phyloP scores from a whole-genome alignment of 2,797 vertebrate genomes.

The Yasuhikotakia modesta region DNA sequence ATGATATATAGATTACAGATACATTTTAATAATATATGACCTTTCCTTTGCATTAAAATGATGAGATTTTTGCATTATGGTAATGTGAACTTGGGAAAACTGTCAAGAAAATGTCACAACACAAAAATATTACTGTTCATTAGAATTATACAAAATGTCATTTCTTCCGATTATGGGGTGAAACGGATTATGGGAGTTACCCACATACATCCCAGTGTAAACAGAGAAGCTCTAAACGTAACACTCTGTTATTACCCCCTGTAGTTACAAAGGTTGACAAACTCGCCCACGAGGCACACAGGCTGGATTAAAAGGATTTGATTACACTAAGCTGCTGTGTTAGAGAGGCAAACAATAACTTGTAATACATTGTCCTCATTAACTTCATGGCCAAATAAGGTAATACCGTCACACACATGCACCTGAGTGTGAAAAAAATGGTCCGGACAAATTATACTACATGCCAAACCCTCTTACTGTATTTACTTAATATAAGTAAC shows the following conservation, averaged over 20 bases:
- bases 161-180: background rate
- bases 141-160: background rate
- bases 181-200: background rate
- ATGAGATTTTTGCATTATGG: background rate
- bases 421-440: constrained; percentile 57
- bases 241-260: constrained; percentile 45
- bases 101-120: background rate
- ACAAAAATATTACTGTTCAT: background rate
- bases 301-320: constrained; percentile 58
- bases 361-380: constrained; percentile 64
- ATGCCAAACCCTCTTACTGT: constrained; percentile 51
- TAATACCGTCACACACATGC: constrained; percentile 51
- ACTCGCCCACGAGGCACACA: constrained; percentile 45
- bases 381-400: constrained; percentile 50
- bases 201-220: background rate
- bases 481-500: constrained; percentile 3
- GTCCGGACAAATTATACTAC: constrained; percentile 59
- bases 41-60: no score
- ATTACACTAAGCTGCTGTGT: constrained; percentile 61
- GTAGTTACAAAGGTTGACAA: constrained; percentile 51
- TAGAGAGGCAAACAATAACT: constrained; percentile 60
- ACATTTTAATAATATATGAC: no score
- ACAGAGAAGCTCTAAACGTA: constrained; percentile 33
- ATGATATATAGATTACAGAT: no score
- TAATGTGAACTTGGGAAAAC: background rate